Percentiles rank a stretch among this genome's conserved stretches.
Conservation (phyloP, 2,113 vertebrate species). For the Ameiurus melas region DNA sequence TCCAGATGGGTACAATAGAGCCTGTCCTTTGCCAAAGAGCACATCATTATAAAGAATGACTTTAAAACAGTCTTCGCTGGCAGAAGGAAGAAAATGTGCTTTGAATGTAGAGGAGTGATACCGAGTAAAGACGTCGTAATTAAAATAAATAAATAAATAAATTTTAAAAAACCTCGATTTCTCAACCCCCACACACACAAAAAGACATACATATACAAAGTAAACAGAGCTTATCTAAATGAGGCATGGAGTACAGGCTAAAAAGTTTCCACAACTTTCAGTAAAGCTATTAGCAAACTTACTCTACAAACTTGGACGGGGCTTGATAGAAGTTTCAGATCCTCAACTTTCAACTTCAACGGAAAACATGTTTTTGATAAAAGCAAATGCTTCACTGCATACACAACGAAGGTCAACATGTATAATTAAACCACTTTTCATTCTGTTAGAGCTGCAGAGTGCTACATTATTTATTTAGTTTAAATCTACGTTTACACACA, state of each 20-base stretch:
- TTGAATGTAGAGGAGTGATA: constrained; percentile 40
- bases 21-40: constrained; percentile 37
- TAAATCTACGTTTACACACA: too few species aligned
- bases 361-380: background rate
- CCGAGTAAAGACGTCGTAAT: constrained; percentile 34
- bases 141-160: too few species aligned
- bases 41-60: constrained; percentile 34
- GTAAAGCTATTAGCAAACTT: constrained; percentile 17
- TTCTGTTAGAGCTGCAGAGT: background rate
- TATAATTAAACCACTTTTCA: background rate
- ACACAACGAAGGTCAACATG: background rate
- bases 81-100: constrained; percentile 35
- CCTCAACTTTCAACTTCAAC: background rate
- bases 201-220: constrained; percentile 12
- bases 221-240: constrained; percentile 36
- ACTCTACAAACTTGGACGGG: constrained; percentile 10
- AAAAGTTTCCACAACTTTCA: constrained; percentile 12
- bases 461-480: background rate
- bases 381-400: background rate
- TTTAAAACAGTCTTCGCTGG: constrained; percentile 33
- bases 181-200: background rate
- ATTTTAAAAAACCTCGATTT: constrained; percentile 27
- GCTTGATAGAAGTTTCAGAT: background rate
- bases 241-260: background rate
- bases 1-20: constrained; percentile 38